Evolutionary conservation across 2,888 invertebrate genomes (phyloP), one percentile per base, ranked within the genome.

Genomic region (Poecilus cupreus): DNA sequence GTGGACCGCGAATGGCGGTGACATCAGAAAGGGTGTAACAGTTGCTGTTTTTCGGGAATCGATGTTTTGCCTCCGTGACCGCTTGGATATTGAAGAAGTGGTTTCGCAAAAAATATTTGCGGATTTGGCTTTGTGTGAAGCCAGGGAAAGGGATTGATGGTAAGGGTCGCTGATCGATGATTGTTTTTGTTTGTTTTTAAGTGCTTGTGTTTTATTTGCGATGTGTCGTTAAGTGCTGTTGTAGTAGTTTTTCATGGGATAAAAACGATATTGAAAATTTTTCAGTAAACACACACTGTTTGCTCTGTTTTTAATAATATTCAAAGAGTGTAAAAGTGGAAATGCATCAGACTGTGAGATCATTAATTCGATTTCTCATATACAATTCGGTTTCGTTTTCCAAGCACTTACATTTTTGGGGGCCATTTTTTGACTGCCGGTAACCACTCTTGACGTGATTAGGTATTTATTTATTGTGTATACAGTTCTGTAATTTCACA

Each of bases 151-250:
- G 64, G 64, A 37, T 68, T 68, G 64, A 68, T 68, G 64, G 16
- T 11, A 20, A 68, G 64, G 64, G 37, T 37, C 18, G 64, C 64
- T 68, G 64, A 68, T 68, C 64, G 64, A 68, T 68, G 32, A 68
- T 68, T 37, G 64, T 68, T 68, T 68, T 68, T 68, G 64, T 68
- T 37, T 68, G 64, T 68, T 68, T 68, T 68, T 37, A 68, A 68
- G 64, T 68, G 64, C 18, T 37, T 68, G 64, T 68, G 37, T 68
- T 68, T 68, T 68, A 37, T 68, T 68, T 68, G 32, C 32, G 64
- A 68, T 68, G 64, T 68, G 37, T 68, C 11, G 64, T 68, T 68
- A 18, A 32, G 64, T 68, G 64, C 37, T 37, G 64, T 68, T 68
- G 24, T 24, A 13, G n/a, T 0, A 3, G 18, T 68, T 68, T 60